Percentiles rank a stretch among this genome's conserved stretches.
Evolutionary conservation across 1,140 invertebrate species (phyloP).

Genomic region (Colletes latitarsis): DNA sequence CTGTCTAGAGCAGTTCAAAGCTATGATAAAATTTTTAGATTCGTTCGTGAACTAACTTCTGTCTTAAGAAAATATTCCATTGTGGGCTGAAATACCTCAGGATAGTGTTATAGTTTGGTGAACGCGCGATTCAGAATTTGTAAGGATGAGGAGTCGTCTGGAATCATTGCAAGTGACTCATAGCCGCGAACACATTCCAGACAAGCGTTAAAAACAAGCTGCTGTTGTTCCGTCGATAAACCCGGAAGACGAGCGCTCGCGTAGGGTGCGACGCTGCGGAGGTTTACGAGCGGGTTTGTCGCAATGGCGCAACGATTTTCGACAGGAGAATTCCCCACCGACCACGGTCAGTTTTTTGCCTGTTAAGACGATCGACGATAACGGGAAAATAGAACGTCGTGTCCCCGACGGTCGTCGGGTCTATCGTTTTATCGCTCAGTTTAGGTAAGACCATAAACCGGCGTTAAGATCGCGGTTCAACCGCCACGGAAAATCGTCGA

Average conservation of each 20-base stretch:
- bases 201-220: conserved; percentile 39
- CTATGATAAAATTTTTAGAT: too few relatives aligned
- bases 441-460: background rate
- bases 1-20: too few relatives aligned
- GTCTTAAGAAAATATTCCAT: too few relatives aligned
- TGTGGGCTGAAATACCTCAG: too few relatives aligned
- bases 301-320: conserved; percentile 29
- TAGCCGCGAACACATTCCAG: conserved; percentile 13
- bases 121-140: too few relatives aligned
- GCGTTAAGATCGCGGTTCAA: background rate
- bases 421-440: conserved; percentile 14
- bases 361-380: background rate
- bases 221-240: conserved; percentile 47
- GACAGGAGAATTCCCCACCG: background rate
- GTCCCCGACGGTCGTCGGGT: background rate
- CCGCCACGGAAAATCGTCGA: background rate
- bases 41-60: too few relatives aligned
- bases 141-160: background rate
- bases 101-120: too few relatives aligned
- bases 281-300: conserved; percentile 27
- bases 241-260: conserved; percentile 10
- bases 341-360: background rate
- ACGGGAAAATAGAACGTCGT: background rate
- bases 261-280: conserved; percentile 12
- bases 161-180: conserved; percentile 30